Base-by-base conservation (phyloP, 2,113 vertebrate species). In the Reinhardtius hippoglossoides region DNA sequence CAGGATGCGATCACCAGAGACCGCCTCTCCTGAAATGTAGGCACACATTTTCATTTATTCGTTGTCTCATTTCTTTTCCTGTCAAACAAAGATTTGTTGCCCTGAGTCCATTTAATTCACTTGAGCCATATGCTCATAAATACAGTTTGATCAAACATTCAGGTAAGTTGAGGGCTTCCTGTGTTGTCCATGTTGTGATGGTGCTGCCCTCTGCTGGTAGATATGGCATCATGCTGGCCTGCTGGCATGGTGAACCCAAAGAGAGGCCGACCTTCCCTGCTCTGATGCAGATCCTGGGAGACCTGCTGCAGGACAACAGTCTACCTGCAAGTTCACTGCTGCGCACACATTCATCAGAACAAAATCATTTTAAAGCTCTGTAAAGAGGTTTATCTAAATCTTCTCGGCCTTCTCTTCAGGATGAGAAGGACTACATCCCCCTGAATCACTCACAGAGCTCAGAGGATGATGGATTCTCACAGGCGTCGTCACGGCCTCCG, bases 171-270 rank as follows among this genome's bases (percentile, higher is more conserved):
- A 7, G n/a, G n/a, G 12, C 14, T 40, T 8, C 6, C 12, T 10
- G 4, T 46, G 16, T 61, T 65, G n/a, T 70, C n/a, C 56, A 69
- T 65, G 65, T 68, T 83, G 70, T 89, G 77, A 82, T 6, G 80
- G 1, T 86, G 65, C 85, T 83, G 83, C 88, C 84, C 87, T 78
- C 91, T 93, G 81, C 89, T 87, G 74, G 82, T 90, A 99, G 98
- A 95, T 97, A 99, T 14, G 95, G 94, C 65, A 93, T 99, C 90
- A 99, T 99, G 98, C 91, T 98, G 92, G 97, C 94, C 91, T 99
- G 97, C 92, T 99, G 98, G 98, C 96, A 97, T 0, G 95, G 97
- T 0, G 97, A 99, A 85, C 97, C 97, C 77, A 97, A 96, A 79
- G 95, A 97, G 50, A 96, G 98, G 72, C 98, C 98, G 0, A 95